Base-by-base conservation (phyloP, 2,888 invertebrate species). In the Heteropelma amictum region DNA sequence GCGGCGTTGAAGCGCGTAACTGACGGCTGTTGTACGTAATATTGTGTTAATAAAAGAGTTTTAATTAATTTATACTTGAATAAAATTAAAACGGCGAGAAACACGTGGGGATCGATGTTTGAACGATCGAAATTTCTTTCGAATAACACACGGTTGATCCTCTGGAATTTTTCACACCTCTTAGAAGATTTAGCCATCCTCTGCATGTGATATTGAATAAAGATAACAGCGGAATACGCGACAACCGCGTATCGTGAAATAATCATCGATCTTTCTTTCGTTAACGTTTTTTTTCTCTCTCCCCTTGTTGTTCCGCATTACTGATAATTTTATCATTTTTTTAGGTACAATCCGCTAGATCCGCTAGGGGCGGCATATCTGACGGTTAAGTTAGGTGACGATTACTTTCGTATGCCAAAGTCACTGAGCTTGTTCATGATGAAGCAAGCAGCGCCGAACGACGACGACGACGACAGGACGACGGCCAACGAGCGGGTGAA, bases 381-480 rank as follows among this genome's bases (percentile, higher is more conserved):
- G 82, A 85, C 83, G 81, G 84, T 87, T 58, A 86, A 84, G 60
- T 76, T 87, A 82, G 86, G 84, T 70, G 84, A 86, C 14, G 86
- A 87, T 77, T 85, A 83, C 80, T 86, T 85, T 82, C 84, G 84
- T 76, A 84, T 87, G 69, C 87, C 85, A 30, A 84, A 86, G 42
- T 84, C 86, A 12, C 72, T 86, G 77, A 83, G 82, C 73, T 81
- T 84, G 53, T 87, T 84, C 74, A 85, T 86, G 85, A 86, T 80
- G 82, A 85, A 86, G 77, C 83, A 85, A 56, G 76, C 81, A 10
- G 56, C 76, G 5, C 70, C 80, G 30, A 60, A 23, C 21, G 81
- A 79, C 28, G 79, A 80, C 26, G 81, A 79, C 28, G 79, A 80
- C 28, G 63, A 51, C 7, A 33, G 21, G 3, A 19, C 40, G 12